Conservation (phyloP, 2,888 invertebrate species). For the Diarsia mendica region DNA sequence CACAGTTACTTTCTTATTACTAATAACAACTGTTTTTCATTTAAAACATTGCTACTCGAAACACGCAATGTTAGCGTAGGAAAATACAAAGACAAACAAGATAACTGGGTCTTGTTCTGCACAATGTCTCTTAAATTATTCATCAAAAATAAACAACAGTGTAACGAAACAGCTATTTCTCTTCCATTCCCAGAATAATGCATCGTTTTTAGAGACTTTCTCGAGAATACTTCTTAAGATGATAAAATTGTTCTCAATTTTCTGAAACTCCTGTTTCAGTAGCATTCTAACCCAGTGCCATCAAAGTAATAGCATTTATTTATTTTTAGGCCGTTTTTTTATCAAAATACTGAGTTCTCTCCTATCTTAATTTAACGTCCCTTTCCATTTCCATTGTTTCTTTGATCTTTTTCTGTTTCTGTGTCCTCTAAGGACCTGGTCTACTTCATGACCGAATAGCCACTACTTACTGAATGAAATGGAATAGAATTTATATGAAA, state of each 20-base stretch:
- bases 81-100: slow-evolving; percentile 18
- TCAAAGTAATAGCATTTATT: not conserved
- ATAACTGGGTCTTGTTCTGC: slow-evolving; percentile 3
- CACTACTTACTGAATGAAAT: too few relatives aligned
- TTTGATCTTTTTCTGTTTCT: not conserved
- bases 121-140: slow-evolving; percentile 39
- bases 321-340: not conserved
- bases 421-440: not conserved
- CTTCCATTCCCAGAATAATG: slow-evolving; percentile 25
- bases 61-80: slow-evolving; percentile 1
- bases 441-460: too few relatives aligned
- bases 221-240: not conserved
- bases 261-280: not conserved
- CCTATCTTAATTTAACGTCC: not conserved
- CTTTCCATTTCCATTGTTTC: not conserved
- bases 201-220: not conserved
- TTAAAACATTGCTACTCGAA: not conserved
- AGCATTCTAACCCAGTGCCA: not conserved
- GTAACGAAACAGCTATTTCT: slow-evolving; percentile 17
- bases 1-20: not conserved
- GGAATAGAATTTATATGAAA: too few relatives aligned
- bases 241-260: not conserved
- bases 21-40: not conserved
- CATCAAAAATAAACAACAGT: slow-evolving; percentile 31
- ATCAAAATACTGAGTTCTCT: not conserved